Evolutionary conservation across 2,888 invertebrate genomes (phyloP), one percentile per base, ranked within the genome.

Genomic region (Drosophila bunnanda): DNA sequence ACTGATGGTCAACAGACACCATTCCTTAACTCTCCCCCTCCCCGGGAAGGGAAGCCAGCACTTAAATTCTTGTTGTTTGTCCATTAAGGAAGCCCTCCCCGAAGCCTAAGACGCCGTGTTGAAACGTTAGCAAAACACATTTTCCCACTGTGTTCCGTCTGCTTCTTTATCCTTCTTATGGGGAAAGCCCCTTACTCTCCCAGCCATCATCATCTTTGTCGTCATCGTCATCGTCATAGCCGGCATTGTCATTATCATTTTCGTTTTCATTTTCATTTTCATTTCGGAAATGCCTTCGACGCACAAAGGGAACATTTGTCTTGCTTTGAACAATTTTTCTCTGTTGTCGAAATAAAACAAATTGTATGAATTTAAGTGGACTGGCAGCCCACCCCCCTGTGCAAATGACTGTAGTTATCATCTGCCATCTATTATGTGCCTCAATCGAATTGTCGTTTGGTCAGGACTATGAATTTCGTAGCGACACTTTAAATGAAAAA

Each of bases 351-450:
- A 88, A 86, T 71, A 66, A 77, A 76, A 86, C 75, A 88, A 88
- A 83, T 83, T 86, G 87, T 80, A 58, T 32, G 80, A 77, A 75
- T 80, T 82, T 72, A 78, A 83, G 75, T 71, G 67, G 43, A 61
- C 50, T 54, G 30, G 66, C 48, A 13, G 10, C 30, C 44, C 39
- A 34, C 22, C 38, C 15, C 32, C 9, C 30, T n/a, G 82, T 59
- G 86, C 77, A 84, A 87, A 87, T 84, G 79, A 75, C 84, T 72
- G 87, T 75, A 75, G 60, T 70, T 71, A 84, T 85, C 66, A 77
- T 82, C 77, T 41, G 20, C 56, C 66, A 64, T 82, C 79, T 81
- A 67, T 84, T 87, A 74, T 79, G 74, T 72, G 54, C 53, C 64
- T 50, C 81, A 80, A 88, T 86, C 81, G 74, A 74, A 77, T 57